Conservation (phyloP, 2,888 invertebrate genomes). For the Oxystoma pomonae region DNA sequence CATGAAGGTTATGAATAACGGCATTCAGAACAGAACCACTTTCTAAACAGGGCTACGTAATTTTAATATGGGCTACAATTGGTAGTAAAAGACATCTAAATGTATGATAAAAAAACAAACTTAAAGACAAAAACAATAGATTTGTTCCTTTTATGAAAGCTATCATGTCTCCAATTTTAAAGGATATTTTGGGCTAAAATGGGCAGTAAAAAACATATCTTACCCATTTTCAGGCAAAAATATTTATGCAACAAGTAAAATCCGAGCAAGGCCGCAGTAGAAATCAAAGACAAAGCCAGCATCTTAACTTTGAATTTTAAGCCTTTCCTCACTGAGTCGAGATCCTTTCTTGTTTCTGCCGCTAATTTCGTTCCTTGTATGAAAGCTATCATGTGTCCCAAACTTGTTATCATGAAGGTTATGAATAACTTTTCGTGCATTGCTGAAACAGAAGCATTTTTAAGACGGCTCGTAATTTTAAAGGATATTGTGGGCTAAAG, state of each 20-base stretch:
- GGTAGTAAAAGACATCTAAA: too few species aligned
- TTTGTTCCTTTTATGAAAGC: too few species aligned
- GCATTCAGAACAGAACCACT: conserved; percentile 72
- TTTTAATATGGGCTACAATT: too few species aligned
- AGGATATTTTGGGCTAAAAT: too few species aligned
- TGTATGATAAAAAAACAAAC: too few species aligned
- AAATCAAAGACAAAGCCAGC: conserved; percentile 70
- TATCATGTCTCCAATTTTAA: too few species aligned
- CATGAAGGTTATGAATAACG: conserved; percentile 90
- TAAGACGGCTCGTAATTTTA: too few species aligned
- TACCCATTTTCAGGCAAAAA: conserved; percentile 86
- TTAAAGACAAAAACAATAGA: too few species aligned
- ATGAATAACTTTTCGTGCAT: conserved; percentile 90
- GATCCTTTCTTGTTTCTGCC: conserved; percentile 37
- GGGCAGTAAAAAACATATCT: too few species aligned
- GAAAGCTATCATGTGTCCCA: conserved; percentile 77
- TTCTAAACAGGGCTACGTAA: too few species aligned
- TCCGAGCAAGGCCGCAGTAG: conserved; percentile 77
- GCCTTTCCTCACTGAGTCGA: conserved; percentile 32
- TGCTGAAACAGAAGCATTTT: too few species aligned
- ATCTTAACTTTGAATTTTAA: conserved; percentile 62
- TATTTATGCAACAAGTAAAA: conserved; percentile 89
- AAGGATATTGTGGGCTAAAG: too few species aligned
- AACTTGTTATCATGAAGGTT: conserved; percentile 80
- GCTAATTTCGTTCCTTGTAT: conserved; percentile 53